Evolutionary conservation across 2,797 vertebrate genomes (phyloP), one percentile per base, ranked within the genome.

Genomic region (Fundulus diaphanus): DNA sequence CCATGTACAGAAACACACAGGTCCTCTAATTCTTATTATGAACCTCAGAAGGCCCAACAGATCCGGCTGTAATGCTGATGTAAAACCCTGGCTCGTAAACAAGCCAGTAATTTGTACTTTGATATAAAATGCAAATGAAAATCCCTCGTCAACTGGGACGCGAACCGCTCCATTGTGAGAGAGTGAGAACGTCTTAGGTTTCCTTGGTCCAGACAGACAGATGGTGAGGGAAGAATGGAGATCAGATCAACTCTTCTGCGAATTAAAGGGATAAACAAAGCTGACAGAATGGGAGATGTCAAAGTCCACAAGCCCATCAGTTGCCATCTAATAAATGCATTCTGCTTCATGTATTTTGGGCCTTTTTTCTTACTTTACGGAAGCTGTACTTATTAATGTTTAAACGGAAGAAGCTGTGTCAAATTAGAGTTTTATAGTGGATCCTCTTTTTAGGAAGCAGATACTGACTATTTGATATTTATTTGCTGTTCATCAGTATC

Each of bases 231-330:
- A 84, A 71, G 80, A 48, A 59, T 24, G n/a, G 78, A 80, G 86
- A 84, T 83, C 82, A 76, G 68, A 66, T 68, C 35, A 77, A 85
- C 57, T 84, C 86, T 84, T 90, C 77, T 48, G 90, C 13, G 81
- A 57, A 85, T 76, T 78, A 63, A 85, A 51, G 85, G 70, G 73
- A 79, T 87, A 92, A 91, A 92, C 86, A 93, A 90, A 84, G 81
- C 85, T 87, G 67, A 73, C 63, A 77, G 72, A 75, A 80, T 57
- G 81, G 52, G 68, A 76, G 35, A 79, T 82, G 83, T 87, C 70
- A 85, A 71, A 89, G 91, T 88, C 86, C 86, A 85, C 20, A 68
- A 77, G 52, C 66, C 66, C 72, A 73, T 82, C 79, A 40, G 66
- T 52, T 79, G 67, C 48, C 70, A 68, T 57, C 42, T 56, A 67